These are phyloP conservation scores for Dryoscopus gambensis DNA, from an alignment of 2,113 vertebrate genomes.

Conservation along the genomic window DNA sequence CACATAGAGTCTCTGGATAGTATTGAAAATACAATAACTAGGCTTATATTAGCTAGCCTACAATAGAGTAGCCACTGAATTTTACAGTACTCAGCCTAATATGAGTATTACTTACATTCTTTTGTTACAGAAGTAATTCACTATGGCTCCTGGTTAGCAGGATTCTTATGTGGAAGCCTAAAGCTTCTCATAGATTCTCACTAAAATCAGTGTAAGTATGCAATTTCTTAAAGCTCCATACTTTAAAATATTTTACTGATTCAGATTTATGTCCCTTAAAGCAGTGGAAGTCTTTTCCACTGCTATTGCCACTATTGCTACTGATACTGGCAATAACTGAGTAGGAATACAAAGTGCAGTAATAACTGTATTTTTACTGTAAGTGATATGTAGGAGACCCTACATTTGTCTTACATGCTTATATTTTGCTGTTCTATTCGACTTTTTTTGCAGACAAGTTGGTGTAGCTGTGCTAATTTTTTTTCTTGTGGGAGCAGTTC, in stretches of 20 bases:
- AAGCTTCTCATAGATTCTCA: background rate
- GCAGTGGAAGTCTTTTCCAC: background rate
- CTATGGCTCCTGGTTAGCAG: background rate
- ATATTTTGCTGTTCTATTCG: background rate
- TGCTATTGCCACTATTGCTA: too few species aligned
- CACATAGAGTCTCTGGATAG: background rate
- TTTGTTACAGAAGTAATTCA: background rate
- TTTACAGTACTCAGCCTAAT: background rate
- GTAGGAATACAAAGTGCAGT: background rate
- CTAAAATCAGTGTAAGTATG: background rate
- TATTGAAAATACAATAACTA: background rate
- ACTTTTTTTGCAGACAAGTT: background rate
- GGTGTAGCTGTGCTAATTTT: background rate
- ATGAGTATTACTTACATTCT: background rate
- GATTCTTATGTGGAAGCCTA: background rate
- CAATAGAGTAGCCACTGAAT: background rate
- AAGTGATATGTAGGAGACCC: background rate
- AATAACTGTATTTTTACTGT: background rate
- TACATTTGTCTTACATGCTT: background rate
- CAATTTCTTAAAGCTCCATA: background rate
- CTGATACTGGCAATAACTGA: background rate
- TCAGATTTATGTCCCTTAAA: background rate
- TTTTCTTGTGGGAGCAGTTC: background rate
- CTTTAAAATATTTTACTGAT: background rate
- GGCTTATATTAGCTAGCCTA: background rate